Evolutionary conservation across 2,888 invertebrate species (phyloP).

Genomic region (Lasioglossum figueresi): DNA sequence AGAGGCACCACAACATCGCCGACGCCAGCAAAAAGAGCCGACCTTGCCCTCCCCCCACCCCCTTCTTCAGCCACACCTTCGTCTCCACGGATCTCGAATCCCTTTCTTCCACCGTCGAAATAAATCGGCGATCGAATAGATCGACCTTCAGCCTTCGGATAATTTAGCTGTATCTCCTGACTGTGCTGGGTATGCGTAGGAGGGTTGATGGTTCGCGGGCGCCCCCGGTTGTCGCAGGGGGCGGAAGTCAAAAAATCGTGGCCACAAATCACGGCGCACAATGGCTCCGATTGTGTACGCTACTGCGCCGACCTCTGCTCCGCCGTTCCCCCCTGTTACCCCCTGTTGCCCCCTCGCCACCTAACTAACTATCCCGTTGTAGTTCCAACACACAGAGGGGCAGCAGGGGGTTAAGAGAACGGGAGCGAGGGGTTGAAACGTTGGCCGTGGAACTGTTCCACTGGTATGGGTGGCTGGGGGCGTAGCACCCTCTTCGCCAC

Average conservation of each 20-base stretch:
- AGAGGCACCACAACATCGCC: neutral
- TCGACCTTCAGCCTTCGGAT: conserved; percentile 73
- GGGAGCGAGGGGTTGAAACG: conserved; percentile 28
- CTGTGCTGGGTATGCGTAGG: conserved; percentile 50
- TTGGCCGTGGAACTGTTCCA: conserved; percentile 22
- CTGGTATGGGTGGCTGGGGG: conserved; percentile 33
- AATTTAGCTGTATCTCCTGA: conserved; percentile 76
- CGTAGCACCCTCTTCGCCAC: conserved; percentile 36
- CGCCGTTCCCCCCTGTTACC: conserved; percentile 42
- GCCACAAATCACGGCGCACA: conserved; percentile 83
- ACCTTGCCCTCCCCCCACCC: too few species aligned
- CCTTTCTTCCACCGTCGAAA: conserved; percentile 30
- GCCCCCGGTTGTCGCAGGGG: conserved; percentile 65
- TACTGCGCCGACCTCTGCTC: conserved; percentile 57
- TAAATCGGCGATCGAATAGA: conserved; percentile 69
- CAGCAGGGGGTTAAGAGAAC: conserved; percentile 34
- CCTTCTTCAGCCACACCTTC: conserved; percentile 36
- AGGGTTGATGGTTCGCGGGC: conserved; percentile 51
- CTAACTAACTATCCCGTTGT: conserved; percentile 77
- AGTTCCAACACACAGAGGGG: conserved; percentile 50
- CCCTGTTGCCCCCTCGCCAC: conserved; percentile 64
- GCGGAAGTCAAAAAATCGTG: conserved; percentile 83
- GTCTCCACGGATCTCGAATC: conserved; percentile 14
- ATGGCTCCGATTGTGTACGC: conserved; percentile 82
- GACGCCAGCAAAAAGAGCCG: neutral